Evolutionary conservation across 2,797 vertebrate species (phyloP).

Genomic region (Coranthus polyacanthus): DNA sequence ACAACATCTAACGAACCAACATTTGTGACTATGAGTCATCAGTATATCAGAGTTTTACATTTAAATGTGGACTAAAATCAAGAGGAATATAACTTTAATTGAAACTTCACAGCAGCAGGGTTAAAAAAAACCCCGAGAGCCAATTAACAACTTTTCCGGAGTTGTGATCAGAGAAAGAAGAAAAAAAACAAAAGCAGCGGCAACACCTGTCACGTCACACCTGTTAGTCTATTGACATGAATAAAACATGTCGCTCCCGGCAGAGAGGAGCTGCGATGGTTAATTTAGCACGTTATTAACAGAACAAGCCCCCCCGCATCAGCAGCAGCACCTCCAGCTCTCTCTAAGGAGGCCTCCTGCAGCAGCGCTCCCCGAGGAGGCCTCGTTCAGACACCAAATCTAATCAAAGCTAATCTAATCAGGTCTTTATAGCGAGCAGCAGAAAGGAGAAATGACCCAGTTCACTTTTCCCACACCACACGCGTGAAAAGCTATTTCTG

Average conservation of each 20-base stretch:
- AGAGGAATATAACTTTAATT: conserved; percentile 33
- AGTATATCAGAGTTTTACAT: background rate
- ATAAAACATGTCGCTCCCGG: conserved; percentile 73
- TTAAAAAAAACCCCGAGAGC: conserved; percentile 36
- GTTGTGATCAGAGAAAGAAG: conserved; percentile 51
- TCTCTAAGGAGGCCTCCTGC: conserved; percentile 52
- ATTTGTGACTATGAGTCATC: background rate
- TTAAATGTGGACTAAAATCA: background rate
- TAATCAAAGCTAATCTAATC: conserved; percentile 78
- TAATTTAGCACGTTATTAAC: conserved; percentile 79
- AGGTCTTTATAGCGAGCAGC: conserved; percentile 60
- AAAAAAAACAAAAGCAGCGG: conserved; percentile 19
- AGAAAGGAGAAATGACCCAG: conserved; percentile 67
- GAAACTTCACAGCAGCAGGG: conserved; percentile 28
- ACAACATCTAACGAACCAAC: no score
- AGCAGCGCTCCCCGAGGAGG: conserved; percentile 32
- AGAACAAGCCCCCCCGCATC: conserved; percentile 44
- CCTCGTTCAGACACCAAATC: conserved; percentile 61
- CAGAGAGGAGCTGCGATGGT: conserved; percentile 58
- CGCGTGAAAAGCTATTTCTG: conserved; percentile 64
- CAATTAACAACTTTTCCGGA: conserved; percentile 76
- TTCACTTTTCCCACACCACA: conserved; percentile 75
- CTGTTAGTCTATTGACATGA: conserved; percentile 72
- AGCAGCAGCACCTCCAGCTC: conserved; percentile 11
- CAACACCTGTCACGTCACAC: conserved; percentile 76